These are phyloP conservation scores for Phylloscopus trochilus DNA, from an alignment of 2,113 vertebrate species.

Conservation along the genomic window DNA sequence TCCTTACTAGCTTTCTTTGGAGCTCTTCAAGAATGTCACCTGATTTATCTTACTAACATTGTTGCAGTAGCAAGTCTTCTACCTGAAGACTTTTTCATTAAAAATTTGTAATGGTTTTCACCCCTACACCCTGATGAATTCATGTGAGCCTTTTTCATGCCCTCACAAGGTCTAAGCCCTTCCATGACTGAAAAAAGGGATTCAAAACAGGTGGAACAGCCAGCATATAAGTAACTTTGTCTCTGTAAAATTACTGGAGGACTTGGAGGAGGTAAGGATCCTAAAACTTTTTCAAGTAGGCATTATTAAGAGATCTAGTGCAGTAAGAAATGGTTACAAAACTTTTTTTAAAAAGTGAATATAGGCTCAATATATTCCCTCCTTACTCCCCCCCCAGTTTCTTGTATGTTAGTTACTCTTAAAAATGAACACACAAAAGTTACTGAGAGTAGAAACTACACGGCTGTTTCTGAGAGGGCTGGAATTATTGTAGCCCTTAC, in stretches of 20 bases:
- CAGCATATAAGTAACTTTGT: neutral
- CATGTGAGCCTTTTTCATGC: neutral
- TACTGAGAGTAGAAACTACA: neutral
- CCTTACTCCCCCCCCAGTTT: neutral
- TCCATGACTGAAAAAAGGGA: neutral
- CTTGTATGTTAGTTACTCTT: neutral
- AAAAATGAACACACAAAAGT: neutral
- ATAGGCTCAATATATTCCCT: neutral
- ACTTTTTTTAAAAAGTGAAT: neutral
- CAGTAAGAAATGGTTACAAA: neutral
- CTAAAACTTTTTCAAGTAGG: neutral
- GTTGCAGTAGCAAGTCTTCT: neutral
- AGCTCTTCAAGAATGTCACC: conserved; percentile 19
- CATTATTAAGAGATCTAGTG: neutral
- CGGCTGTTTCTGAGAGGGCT: neutral
- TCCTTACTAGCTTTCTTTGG: neutral
- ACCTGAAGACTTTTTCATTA: neutral
- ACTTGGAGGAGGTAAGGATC: neutral
- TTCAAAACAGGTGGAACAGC: neutral
- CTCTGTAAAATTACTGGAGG: neutral
- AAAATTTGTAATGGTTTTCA: neutral
- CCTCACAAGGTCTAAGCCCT: neutral
- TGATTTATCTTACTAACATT: neutral
- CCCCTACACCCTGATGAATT: neutral
- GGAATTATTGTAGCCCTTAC: neutral